Conservation (phyloP, 2,113 vertebrate genomes). For the Oxygymnocypris stewartii region DNA sequence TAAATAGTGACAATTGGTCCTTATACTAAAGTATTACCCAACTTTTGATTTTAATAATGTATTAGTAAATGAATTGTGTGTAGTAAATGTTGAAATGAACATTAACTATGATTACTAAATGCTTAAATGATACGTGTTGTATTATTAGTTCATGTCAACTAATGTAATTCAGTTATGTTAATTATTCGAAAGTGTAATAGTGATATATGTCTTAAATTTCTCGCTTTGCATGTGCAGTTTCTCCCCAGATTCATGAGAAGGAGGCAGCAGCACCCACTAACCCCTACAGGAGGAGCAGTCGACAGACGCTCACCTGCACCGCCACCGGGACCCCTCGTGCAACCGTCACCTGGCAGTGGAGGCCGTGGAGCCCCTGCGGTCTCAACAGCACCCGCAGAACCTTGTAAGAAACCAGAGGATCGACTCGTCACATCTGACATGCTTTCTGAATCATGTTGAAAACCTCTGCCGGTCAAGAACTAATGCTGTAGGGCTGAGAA, state of each 20-base stretch:
- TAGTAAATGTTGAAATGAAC: no score
- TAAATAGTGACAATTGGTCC: no score
- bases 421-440: not conserved
- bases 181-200: not conserved
- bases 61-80: no score
- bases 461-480: not conserved
- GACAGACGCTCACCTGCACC: conserved; percentile 90
- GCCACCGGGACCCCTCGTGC: conserved; percentile 85
- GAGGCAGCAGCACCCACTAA: conserved; percentile 86
- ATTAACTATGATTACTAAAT: no score
- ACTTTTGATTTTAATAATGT: no score
- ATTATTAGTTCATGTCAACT: no score
- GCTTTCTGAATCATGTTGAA: not conserved
- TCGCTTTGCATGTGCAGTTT: conserved; percentile 73
- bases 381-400: conserved; percentile 77
- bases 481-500: not conserved
- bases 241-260: conserved; percentile 93
- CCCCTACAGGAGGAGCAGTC: conserved; percentile 87
- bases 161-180: not conserved
- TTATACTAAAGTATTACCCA: no score
- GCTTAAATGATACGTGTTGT: no score
- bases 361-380: conserved; percentile 90
- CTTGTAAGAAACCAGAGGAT: conserved; percentile 74
- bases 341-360: conserved; percentile 90
- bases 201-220: not conserved